Conservation (phyloP, 2,797 vertebrate species). For the Octomys mimax region DNA sequence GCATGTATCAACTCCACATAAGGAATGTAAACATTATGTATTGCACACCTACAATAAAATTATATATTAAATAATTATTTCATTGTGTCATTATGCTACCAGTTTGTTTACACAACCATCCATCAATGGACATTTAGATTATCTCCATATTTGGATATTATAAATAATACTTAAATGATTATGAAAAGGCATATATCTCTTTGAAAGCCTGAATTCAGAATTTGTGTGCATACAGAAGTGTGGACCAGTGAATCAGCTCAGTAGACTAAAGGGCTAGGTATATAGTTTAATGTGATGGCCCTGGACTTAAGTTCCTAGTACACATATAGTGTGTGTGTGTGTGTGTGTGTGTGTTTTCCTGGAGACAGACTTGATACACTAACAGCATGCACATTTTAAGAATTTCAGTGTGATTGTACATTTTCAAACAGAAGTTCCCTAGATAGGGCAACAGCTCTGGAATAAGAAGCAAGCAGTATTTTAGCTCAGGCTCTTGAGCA, state of each 20-base stretch:
- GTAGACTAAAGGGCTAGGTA: not conserved
- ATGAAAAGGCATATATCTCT: not conserved
- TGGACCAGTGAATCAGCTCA: too few relatives aligned
- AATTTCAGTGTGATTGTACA: not conserved
- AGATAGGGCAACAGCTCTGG: not conserved
- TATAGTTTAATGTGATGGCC: not conserved
- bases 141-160: not conserved
- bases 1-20: not conserved
- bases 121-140: not conserved
- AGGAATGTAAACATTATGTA: not conserved
- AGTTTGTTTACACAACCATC: not conserved
- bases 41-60: not conserved
- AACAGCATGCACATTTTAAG: not conserved
- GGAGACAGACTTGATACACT: not conserved
- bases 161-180: not conserved
- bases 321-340: not conserved
- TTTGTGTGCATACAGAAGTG: not conserved
- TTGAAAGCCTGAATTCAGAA: not conserved
- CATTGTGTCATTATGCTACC: not conserved
- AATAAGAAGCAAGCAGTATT: not conserved
- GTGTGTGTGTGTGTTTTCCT: not conserved
- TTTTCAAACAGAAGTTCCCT: not conserved
- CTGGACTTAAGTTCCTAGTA: not conserved
- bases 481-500: not conserved
- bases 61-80: not conserved